phyloP scores from a whole-genome alignment of 2,113 vertebrate species.

The Nesoenas mayeri region DNA sequence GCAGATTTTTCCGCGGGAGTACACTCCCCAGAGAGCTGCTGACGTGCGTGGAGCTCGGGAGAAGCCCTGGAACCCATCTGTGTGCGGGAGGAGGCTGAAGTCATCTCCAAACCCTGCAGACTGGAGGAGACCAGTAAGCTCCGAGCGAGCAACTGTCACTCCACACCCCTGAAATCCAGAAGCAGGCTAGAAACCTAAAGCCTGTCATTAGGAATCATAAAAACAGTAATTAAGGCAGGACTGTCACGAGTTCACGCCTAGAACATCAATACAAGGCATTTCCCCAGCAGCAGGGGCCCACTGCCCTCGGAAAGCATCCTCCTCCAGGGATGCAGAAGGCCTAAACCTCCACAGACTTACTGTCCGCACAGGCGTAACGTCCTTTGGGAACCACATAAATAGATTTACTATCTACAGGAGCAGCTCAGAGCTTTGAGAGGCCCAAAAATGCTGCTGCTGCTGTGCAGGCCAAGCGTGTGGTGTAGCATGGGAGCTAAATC shows the following conservation, averaged over 20 bases:
- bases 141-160: background rate
- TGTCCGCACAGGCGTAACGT: background rate
- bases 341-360: background rate
- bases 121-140: background rate
- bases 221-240: constrained; percentile 41
- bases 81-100: background rate
- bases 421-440: background rate
- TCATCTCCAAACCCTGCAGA: background rate
- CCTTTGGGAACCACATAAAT: background rate
- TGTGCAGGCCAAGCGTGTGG: no score
- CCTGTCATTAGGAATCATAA: constrained; percentile 42
- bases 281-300: background rate
- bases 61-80: background rate
- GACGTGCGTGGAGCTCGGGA: background rate
- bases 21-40: background rate
- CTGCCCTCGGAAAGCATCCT: background rate
- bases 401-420: background rate
- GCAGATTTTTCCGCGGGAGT: background rate
- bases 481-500: no score
- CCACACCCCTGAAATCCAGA: constrained; percentile 17
- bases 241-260: background rate
- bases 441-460: background rate
- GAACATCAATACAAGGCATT: background rate
- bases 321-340: background rate
- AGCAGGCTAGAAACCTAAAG: constrained; percentile 18